These are phyloP conservation scores for Pedetes capensis DNA, from an alignment of 2,113 vertebrate species.

Conservation along the genomic window DNA sequence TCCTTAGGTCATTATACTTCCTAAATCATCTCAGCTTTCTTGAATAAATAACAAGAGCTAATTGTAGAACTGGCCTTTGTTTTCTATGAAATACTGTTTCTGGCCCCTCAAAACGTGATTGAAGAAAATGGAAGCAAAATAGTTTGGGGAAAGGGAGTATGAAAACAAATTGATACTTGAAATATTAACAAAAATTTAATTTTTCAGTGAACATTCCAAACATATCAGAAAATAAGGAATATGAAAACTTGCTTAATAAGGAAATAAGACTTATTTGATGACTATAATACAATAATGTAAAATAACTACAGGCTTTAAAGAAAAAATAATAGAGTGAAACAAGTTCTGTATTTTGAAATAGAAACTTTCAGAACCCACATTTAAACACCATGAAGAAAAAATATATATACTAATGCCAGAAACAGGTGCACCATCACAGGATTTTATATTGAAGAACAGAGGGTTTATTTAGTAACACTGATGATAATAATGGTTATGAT, in stretches of 20 bases:
- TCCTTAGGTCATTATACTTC: background rate
- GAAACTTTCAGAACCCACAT: background rate
- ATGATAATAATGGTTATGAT: background rate
- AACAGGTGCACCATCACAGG: background rate
- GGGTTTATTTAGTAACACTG: background rate
- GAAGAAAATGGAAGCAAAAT: background rate
- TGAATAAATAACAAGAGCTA: background rate
- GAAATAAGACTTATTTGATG: background rate
- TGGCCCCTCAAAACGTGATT: background rate
- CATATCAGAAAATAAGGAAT: background rate
- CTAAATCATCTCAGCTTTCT: background rate
- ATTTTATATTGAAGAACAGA: background rate
- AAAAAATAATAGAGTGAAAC: background rate
- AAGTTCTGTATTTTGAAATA: background rate
- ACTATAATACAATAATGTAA: background rate
- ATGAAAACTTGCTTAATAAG: background rate
- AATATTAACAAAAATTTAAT: background rate
- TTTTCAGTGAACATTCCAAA: background rate
- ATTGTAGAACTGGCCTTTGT: background rate
- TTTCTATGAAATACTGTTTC: background rate
- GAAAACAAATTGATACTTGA: background rate
- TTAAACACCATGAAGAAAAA: background rate
- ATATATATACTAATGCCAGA: background rate
- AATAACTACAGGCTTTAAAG: background rate
- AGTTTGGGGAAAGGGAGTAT: background rate